Evolutionary conservation across 2,888 invertebrate species (phyloP).

Genomic region (Globia sparganii): DNA sequence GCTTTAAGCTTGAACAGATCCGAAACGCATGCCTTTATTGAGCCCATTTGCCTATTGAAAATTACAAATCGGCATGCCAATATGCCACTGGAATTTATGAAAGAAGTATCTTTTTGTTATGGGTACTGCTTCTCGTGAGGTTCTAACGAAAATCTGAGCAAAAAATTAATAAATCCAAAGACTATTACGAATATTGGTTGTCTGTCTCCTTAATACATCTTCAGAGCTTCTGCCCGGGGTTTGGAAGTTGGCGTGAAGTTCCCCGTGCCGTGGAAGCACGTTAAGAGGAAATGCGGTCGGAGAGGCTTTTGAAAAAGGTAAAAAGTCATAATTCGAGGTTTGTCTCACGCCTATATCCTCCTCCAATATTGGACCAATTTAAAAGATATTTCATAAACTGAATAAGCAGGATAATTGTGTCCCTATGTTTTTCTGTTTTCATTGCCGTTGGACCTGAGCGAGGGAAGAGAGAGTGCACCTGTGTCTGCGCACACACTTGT

Average conservation of each 20-base stretch:
- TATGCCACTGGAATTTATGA: background rate
- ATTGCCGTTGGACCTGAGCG: background rate
- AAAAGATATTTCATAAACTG: too few species aligned
- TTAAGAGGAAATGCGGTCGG: too few species aligned
- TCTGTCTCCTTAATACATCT: too few species aligned
- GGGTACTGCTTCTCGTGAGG: background rate
- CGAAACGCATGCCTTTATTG: slow-evolving; percentile 16
- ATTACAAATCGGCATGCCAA: background rate
- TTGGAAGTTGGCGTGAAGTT: background rate
- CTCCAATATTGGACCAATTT: too few species aligned
- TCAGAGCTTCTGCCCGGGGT: background rate
- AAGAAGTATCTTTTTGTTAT: background rate
- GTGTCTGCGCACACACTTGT: too few species aligned
- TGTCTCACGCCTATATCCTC: too few species aligned
- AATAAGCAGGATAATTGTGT: too few species aligned
- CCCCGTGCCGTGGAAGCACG: background rate
- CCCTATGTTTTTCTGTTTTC: too few species aligned
- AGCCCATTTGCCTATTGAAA: background rate
- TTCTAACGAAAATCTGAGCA: background rate
- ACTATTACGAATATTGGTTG: background rate
- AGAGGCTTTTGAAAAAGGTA: too few species aligned
- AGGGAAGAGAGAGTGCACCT: too few species aligned
- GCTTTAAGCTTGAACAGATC: slow-evolving; percentile 5
- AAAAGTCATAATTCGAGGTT: too few species aligned
- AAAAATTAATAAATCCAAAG: background rate